phyloP scores from a whole-genome alignment of 2,113 vertebrate species.

The Notothenia rossii region DNA sequence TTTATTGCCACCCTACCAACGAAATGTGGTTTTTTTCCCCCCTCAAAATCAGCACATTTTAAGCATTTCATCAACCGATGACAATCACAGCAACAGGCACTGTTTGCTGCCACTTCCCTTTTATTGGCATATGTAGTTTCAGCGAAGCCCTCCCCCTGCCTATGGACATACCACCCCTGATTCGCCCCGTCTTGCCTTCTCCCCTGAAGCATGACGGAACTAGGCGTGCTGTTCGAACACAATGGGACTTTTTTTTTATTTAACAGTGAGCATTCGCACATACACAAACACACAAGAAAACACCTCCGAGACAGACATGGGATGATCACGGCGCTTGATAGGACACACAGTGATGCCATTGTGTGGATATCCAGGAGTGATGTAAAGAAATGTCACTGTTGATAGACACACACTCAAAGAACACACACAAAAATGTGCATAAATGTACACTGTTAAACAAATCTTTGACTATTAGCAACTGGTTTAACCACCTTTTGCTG shows the following conservation, averaged over 20 bases:
- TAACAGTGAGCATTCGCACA: conserved; percentile 55
- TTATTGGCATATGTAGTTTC: conserved; percentile 53
- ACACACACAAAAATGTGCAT: conserved; percentile 14
- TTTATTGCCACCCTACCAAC: conserved; percentile 1
- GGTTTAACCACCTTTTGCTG: not conserved
- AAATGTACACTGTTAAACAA: not conserved
- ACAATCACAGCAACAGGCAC: conserved; percentile 35
- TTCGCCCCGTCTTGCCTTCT: conserved; percentile 80
- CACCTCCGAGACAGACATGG: conserved; percentile 56
- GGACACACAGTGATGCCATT: conserved; percentile 69
- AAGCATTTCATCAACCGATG: conserved; percentile 30
- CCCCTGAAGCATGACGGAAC: conserved; percentile 74
- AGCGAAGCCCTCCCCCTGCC: conserved; percentile 47
- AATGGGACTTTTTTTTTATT: conserved; percentile 68
- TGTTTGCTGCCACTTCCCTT: conserved; percentile 30
- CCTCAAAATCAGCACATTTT: conserved; percentile 27
- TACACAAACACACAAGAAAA: conserved; percentile 45
- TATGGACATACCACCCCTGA: conserved; percentile 74
- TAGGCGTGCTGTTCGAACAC: conserved; percentile 68
- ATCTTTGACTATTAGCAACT: not conserved
- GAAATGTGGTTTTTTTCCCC: not conserved
- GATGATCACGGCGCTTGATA: conserved; percentile 54
- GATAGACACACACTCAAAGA: conserved; percentile 48
- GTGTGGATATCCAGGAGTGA: conserved; percentile 62
- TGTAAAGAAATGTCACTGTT: conserved; percentile 36